These are phyloP conservation scores for Otolemur garnettii DNA, from an alignment of 2,113 vertebrate species.

Conservation along the genomic window DNA sequence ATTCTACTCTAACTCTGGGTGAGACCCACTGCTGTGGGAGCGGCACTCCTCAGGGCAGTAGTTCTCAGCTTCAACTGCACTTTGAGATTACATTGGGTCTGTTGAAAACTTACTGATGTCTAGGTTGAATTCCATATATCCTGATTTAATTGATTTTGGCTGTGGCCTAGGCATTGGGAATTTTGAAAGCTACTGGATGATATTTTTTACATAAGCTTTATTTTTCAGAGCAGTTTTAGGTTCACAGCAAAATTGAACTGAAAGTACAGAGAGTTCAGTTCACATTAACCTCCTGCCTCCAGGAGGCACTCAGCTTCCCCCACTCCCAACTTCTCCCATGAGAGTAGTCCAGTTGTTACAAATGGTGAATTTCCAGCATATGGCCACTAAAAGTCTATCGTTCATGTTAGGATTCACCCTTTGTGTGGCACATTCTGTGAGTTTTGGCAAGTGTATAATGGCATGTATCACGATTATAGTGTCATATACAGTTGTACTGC, in stretches of 20 bases:
- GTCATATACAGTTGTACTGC: neutral
- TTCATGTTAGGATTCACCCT: neutral
- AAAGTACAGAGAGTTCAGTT: neutral
- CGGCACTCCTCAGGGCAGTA: neutral
- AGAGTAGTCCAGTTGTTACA: neutral
- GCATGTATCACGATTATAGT: neutral
- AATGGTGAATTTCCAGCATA: neutral
- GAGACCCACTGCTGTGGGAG: neutral
- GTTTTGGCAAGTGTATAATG: neutral
- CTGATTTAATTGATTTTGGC: neutral
- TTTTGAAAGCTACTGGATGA: conserved; percentile 11
- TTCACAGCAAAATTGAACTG: neutral
- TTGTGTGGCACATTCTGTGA: neutral
- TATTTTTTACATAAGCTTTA: neutral
- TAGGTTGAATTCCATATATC: neutral
- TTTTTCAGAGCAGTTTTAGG: neutral
- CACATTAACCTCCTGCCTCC: neutral
- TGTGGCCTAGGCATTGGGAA: neutral
- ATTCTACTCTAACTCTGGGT: neutral
- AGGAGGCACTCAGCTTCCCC: neutral
- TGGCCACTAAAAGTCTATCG: neutral
- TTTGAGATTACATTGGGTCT: neutral
- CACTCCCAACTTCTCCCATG: neutral
- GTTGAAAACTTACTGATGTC: neutral
- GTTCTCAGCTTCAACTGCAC: neutral